Conservation (phyloP, 1,140 invertebrate genomes). For the Copidosoma floridanum region DNA sequence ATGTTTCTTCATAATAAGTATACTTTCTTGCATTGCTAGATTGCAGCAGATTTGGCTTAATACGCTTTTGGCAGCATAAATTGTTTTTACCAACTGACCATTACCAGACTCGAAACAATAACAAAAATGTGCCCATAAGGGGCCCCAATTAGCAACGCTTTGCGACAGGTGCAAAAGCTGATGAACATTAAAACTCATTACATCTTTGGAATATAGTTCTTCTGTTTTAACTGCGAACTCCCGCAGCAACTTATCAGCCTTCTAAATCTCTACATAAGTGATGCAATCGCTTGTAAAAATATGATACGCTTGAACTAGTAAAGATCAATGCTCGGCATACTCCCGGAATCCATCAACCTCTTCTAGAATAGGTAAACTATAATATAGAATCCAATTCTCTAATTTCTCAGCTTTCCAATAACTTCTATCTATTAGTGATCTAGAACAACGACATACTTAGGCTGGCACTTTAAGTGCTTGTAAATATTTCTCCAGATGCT, state of each 20-base stretch:
- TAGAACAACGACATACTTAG: neutral
- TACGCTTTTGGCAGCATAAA: constrained; percentile 27
- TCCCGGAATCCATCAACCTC: neutral
- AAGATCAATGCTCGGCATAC: constrained; percentile 18
- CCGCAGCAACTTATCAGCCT: neutral
- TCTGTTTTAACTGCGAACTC: constrained; percentile 1
- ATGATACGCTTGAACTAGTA: constrained; percentile 15
- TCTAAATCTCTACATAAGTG: neutral
- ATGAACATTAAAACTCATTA: constrained; percentile 28
- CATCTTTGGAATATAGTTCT: constrained; percentile 14
- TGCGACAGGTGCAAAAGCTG: constrained; percentile 23
- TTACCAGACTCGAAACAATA: constrained; percentile 28
- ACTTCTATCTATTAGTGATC: neutral
- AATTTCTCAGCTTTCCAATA: constrained; percentile 3
- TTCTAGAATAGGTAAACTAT: neutral
- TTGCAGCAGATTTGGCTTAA: constrained; percentile 23
- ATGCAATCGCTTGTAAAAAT: neutral
- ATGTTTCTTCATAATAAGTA: neutral
- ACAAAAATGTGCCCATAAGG: constrained; percentile 22
- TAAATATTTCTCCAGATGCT: neutral
- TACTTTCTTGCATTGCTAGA: neutral
- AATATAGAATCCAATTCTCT: constrained; percentile 5
- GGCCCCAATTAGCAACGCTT: constrained; percentile 26
- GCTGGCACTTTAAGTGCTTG: neutral
- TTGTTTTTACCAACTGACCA: constrained; percentile 16